phyloP scores from a whole-genome alignment of 2,113 vertebrate species.

The Ellobius talpinus region DNA sequence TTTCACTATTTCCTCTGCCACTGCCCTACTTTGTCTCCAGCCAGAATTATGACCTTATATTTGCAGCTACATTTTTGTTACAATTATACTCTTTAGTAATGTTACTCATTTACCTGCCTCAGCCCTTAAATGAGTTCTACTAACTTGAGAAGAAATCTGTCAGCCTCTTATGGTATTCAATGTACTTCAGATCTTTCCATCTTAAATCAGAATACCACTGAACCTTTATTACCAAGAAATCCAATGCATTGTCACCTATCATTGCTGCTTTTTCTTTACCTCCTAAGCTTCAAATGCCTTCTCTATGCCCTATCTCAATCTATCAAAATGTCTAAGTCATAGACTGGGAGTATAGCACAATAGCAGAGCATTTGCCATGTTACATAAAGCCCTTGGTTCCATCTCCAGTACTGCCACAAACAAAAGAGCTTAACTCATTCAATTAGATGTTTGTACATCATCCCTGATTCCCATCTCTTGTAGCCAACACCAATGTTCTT shows the following conservation, averaged over 20 bases:
- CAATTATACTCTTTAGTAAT: neutral
- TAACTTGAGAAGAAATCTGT: neutral
- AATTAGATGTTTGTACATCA: neutral
- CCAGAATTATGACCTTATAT: constrained; percentile 14
- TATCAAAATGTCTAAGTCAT: neutral
- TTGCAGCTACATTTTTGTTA: constrained; percentile 22
- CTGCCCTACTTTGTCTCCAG: constrained; percentile 16
- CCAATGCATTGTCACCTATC: too few species aligned
- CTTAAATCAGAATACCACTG: neutral
- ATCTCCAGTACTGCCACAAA: neutral
- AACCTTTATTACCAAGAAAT: neutral
- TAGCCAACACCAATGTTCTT: neutral
- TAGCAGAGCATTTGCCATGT: neutral
- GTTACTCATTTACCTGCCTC: neutral
- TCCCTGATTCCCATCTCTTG: neutral
- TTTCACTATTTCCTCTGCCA: constrained; percentile 13
- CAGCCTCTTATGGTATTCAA: neutral
- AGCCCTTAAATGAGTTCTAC: neutral
- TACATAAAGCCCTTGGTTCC: too few species aligned
- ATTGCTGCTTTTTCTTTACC: neutral
- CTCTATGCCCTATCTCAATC: neutral
- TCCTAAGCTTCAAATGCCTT: neutral
- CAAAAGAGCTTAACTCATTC: neutral
- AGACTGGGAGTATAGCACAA: neutral
- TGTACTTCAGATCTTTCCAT: neutral